A percentile compares a stretch with the other conserved stretches of the same genome.
These are phyloP conservation scores for Lathronympha strigana DNA, from an alignment of 2,888 invertebrate genomes.

Conservation along the genomic window DNA sequence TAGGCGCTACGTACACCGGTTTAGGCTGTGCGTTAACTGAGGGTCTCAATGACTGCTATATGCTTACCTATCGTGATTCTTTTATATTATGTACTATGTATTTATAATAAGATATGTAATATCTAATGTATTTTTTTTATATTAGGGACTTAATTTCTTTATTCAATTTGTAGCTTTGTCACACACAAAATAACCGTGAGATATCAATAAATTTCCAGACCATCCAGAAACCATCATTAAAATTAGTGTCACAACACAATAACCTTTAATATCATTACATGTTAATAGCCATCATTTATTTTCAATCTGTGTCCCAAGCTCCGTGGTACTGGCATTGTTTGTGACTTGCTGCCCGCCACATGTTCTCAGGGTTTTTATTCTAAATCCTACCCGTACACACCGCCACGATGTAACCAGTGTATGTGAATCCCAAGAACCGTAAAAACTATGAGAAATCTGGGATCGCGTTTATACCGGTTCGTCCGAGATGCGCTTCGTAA, in stretches of 20 bases:
- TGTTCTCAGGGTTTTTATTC: slow-evolving; percentile 56
- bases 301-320: slow-evolving; percentile 33
- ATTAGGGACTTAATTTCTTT: no score
- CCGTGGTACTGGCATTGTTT: slow-evolving; percentile 54
- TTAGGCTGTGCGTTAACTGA: no score
- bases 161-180: neutral
- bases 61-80: no score
- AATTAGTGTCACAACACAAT: slow-evolving; percentile 36
- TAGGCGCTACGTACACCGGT: no score
- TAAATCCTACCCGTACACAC: neutral
- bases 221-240: slow-evolving; percentile 22
- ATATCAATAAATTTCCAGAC: slow-evolving; percentile 6
- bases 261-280: slow-evolving; percentile 28
- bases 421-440: neutral
- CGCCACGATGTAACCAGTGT: neutral
- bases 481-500: neutral
- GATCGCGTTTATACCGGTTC: neutral
- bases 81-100: no score
- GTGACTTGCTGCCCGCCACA: slow-evolving; percentile 65
- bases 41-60: no score
- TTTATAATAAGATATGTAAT: no score
- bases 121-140: no score
- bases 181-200: neutral
- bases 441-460: neutral
- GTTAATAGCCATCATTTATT: slow-evolving; percentile 37